phyloP scores from a whole-genome alignment of 2,113 vertebrate species.

The Crypturellus undulatus region DNA sequence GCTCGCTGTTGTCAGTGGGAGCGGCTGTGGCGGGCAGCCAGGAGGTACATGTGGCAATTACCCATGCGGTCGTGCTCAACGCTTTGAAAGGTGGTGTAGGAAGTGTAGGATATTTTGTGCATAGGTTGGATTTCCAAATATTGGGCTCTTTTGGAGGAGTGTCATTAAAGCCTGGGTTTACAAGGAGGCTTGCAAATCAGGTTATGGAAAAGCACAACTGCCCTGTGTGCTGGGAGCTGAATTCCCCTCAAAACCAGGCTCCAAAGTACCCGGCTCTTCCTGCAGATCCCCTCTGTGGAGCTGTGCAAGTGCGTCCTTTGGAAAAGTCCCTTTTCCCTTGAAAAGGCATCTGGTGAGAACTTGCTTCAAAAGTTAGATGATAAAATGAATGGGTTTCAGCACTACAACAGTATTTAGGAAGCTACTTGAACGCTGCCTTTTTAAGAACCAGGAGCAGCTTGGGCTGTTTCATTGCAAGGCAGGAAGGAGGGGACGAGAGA shows the following conservation, averaged over 20 bases:
- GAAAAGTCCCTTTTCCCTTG: not conserved
- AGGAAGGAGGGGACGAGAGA: not conserved
- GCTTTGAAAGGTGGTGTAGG: not conserved
- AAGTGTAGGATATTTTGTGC: not conserved
- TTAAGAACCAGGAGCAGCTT: not conserved
- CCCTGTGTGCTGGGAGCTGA: not conserved
- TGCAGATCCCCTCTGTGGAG: not conserved
- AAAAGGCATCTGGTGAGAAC: not conserved
- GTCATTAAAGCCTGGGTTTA: not conserved
- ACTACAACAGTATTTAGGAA: not conserved
- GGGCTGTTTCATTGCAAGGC: not conserved
- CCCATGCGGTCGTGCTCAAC: not conserved
- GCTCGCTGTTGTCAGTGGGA: not conserved
- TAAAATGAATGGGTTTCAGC: not conserved
- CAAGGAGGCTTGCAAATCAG: not conserved
- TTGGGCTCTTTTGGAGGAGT: not conserved
- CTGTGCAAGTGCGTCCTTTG: not conserved
- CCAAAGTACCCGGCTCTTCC: not conserved
- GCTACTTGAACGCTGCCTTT: not conserved
- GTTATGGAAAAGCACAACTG: not conserved
- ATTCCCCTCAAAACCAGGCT: not conserved
- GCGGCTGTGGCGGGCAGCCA: conserved; percentile 51
- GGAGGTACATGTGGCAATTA: not conserved
- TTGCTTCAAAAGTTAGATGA: not conserved
- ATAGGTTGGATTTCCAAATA: not conserved